A percentile compares a stretch with the other conserved stretches of the same genome.
phyloP scores from a whole-genome alignment of 2,888 invertebrate species.

The Diloba caeruleocephala region DNA sequence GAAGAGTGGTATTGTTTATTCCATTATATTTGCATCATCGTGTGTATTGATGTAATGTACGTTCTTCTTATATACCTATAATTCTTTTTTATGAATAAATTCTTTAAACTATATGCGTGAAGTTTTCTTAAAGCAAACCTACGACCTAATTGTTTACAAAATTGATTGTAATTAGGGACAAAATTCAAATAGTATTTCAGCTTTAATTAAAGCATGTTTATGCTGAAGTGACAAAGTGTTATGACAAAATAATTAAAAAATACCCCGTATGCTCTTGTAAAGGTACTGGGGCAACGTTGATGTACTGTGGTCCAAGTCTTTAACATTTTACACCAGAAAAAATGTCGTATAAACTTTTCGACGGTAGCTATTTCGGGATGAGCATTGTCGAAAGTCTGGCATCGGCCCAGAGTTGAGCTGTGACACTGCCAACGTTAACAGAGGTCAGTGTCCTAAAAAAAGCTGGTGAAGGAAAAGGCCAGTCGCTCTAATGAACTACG shows the following conservation, averaged over 20 bases:
- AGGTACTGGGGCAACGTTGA: conserved; percentile 40
- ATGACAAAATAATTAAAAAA: conserved; percentile 41
- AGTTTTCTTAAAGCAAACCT: conserved; percentile 16
- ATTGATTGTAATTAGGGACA: conserved; percentile 1
- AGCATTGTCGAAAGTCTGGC: conserved; percentile 86
- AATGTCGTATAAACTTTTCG: conserved; percentile 75
- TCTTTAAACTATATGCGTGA: conserved; percentile 51
- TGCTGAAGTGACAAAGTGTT: conserved; percentile 39
- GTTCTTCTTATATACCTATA: conserved; percentile 74
- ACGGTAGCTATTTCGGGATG: conserved; percentile 77
- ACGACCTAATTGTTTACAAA: conserved; percentile 18
- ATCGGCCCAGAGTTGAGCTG: conserved; percentile 74
- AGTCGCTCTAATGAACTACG: conserved; percentile 60
- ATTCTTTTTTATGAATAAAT: conserved; percentile 72
- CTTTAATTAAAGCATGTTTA: conserved; percentile 36
- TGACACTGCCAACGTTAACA: conserved; percentile 86
- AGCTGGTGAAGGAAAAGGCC: conserved; percentile 70
- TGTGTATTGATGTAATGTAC: conserved; percentile 76
- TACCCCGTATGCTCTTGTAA: conserved; percentile 25
- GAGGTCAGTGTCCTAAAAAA: conserved; percentile 85
- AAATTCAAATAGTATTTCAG: background rate
- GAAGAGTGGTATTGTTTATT: conserved; percentile 72
- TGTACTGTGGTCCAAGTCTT: conserved; percentile 49
- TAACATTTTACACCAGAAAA: conserved; percentile 67
- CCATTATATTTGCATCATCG: conserved; percentile 78